Percentiles rank a stretch among this genome's conserved stretches.
Conservation (phyloP, 92 coral and sea anemone genomes). For the Pocillopora grandis region DNA sequence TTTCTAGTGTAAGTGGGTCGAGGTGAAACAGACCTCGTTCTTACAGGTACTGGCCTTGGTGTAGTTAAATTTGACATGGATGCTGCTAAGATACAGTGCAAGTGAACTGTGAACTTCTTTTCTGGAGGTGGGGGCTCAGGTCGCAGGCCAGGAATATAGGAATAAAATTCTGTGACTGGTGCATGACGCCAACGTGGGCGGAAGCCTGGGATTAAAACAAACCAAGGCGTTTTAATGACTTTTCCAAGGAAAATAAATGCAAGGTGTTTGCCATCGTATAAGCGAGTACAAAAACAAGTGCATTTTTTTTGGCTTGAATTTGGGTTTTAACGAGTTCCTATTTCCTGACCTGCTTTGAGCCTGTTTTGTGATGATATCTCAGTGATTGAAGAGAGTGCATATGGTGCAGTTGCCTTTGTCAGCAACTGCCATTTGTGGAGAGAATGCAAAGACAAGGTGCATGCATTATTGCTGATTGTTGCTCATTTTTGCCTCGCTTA, state of each 20-base stretch:
- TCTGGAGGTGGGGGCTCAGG: slow-evolving; percentile 70
- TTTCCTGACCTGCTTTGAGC: slow-evolving; percentile 72
- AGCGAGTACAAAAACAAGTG: slow-evolving; percentile 72
- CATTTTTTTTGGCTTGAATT: slow-evolving; percentile 6
- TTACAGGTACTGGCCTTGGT: slow-evolving; percentile 49
- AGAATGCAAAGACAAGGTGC: neutral
- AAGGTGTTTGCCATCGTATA: slow-evolving; percentile 59
- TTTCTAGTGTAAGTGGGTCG: slow-evolving; percentile 73
- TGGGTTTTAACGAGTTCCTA: slow-evolving; percentile 21
- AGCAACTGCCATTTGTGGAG: neutral
- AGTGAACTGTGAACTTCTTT: slow-evolving; percentile 78
- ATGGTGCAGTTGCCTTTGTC: neutral
- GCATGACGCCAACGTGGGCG: slow-evolving; percentile 82
- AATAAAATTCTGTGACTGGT: slow-evolving; percentile 57
- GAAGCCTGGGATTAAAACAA: slow-evolving; percentile 75
- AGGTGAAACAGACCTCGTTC: slow-evolving; percentile 79
- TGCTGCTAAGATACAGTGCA: slow-evolving; percentile 88
- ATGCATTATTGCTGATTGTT: slow-evolving; percentile 31
- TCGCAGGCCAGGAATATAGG: slow-evolving; percentile 94
- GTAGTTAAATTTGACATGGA: slow-evolving; percentile 56
- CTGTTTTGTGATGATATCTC: neutral
- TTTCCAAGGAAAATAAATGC: slow-evolving; percentile 13
- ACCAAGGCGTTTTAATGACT: slow-evolving; percentile 60
- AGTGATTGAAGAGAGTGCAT: neutral
- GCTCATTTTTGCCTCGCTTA: slow-evolving; percentile 83